phyloP scores from a whole-genome alignment of 2,888 invertebrate genomes.

The Dryocosmus kuriphilus region DNA sequence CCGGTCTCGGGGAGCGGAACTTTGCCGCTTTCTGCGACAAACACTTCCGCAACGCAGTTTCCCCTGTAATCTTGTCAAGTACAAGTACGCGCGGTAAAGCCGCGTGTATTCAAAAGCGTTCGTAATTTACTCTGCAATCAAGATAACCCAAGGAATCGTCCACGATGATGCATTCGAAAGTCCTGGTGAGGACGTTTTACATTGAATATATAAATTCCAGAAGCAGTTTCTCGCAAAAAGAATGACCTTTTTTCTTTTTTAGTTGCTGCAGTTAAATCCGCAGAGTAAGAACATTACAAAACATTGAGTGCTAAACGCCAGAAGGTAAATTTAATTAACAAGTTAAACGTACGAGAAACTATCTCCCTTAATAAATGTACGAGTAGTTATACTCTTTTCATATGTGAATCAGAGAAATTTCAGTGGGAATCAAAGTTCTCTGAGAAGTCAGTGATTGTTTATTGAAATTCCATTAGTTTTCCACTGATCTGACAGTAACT shows the following conservation, averaged over 20 bases:
- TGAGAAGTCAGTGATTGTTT: too few species aligned
- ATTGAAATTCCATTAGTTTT: too few species aligned
- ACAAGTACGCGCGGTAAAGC: constrained; percentile 23
- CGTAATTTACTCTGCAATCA: constrained; percentile 29
- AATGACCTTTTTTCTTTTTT: neutral
- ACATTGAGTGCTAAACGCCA: neutral
- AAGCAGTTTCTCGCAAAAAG: constrained; percentile 4
- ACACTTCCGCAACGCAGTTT: constrained; percentile 63
- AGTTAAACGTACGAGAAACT: neutral
- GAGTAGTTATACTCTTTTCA: neutral
- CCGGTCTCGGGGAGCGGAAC: constrained; percentile 46
- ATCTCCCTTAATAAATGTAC: neutral
- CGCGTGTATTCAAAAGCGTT: constrained; percentile 26
- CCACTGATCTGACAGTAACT: too few species aligned
- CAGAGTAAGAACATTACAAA: neutral
- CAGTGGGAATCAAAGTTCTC: neutral
- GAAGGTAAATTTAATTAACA: neutral
- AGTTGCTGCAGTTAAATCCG: neutral
- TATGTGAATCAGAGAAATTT: neutral
- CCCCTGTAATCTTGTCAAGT: constrained; percentile 54
- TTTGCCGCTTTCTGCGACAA: constrained; percentile 51
- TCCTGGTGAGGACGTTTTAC: constrained; percentile 10
- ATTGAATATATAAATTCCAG: constrained; percentile 6
- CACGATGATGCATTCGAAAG: constrained; percentile 35
- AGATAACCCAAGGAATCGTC: constrained; percentile 24